Evolutionary conservation across 2,888 invertebrate species (phyloP), one percentile per base, ranked within the genome.

Genomic region (Cetonia aurata): DNA sequence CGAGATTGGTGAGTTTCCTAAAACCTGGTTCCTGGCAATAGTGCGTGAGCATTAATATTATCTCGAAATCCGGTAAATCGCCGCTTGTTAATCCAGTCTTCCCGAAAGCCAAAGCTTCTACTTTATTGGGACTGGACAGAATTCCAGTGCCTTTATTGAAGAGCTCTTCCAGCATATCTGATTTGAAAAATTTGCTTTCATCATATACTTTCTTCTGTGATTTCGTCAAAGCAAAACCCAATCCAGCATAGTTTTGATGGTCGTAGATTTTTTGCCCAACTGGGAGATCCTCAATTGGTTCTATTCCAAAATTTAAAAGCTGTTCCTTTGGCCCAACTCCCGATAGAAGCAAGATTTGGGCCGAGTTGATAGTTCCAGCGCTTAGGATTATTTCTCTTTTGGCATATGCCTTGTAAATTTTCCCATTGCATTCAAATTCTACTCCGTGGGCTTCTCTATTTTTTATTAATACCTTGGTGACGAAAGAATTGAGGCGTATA

Each of bases 301-400:
- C 80, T 60, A 94, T 91, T 1, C 86, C 86, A 8, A 90, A 78
- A 31, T 88, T 84, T 6, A 81, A 77, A 3, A 93, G 83, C 78
- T 92, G 89, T 0, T 87, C 84, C 15, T 81, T 83, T 0, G 92
- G 92, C 0, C 93, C 93, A 41, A 95, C 86, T 10, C 96, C 96
- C 0, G 95, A 95, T 12, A 95, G 82, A 92, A 95, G 91, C 53
- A 96, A 83, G 8, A 96, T 83, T 80, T 95, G 95, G 0, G 96
- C 93, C 0, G 94, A 92, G 71, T 92, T 93, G 31, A 96, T 90
- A 0, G 92, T 85, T 6, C 96, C 95, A 0, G 93, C 93, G 9
- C 91, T 89, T 13, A 95, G 83, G 62, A 96, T 88, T 0, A 95
- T 88, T 83, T 93, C 95, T 73, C 90, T 92, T 3, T 85, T 87